Percentiles rank a stretch among this genome's conserved stretches.
phyloP scores from a whole-genome alignment of 2,113 vertebrate species.

The Microcebus jonahi region DNA sequence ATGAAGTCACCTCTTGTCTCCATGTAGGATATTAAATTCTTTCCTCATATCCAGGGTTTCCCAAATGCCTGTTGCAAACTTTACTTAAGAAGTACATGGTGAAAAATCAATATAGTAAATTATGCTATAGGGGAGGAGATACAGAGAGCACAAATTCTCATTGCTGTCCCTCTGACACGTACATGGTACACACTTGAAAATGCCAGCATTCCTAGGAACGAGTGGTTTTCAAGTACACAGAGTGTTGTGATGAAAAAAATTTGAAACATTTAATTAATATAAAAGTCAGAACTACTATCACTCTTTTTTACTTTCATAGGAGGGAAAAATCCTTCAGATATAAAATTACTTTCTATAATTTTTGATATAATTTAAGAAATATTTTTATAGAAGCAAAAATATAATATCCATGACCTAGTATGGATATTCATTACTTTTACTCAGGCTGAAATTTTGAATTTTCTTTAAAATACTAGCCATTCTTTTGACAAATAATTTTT shows the following conservation, averaged over 20 bases:
- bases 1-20: slow-evolving; percentile 54
- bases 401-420: not conserved
- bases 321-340: not conserved
- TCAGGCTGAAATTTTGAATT: not conserved
- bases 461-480: not conserved
- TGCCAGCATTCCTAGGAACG: not conserved
- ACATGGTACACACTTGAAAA: not conserved
- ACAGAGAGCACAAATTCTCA: not conserved
- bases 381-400: not conserved
- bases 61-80: not conserved
- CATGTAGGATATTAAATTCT: not conserved
- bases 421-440: not conserved
- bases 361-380: not conserved
- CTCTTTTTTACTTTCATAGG: not conserved
- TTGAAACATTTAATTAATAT: not conserved
- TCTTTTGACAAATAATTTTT: not conserved
- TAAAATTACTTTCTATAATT: not conserved
- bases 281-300: not conserved
- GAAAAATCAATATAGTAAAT: not conserved
- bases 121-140: not conserved
- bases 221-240: not conserved
- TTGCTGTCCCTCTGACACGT: fast-evolving
- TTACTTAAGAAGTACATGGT: not conserved
- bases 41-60: not conserved
- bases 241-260: not conserved